A percentile compares a stretch with the other conserved stretches of the same genome.
Evolutionary conservation across 2,797 vertebrate genomes (phyloP).

Genomic region (Hyperoplus lanceolatus): DNA sequence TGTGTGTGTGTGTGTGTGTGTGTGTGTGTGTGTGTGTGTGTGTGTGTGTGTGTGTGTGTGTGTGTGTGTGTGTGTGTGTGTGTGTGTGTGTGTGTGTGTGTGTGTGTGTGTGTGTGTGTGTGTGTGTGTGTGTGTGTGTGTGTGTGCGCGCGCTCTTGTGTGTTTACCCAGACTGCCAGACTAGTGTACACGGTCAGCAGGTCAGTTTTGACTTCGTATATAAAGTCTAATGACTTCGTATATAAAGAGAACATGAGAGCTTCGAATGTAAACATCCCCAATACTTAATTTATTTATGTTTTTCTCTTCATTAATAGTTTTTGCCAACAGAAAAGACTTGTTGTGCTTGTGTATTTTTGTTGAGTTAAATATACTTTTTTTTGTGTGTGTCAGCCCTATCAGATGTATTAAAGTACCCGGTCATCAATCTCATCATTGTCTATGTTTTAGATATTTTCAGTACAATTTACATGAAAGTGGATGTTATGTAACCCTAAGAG

Average conservation of each 20-base stretch:
- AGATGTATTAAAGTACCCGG: neutral
- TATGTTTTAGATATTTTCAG: neutral
- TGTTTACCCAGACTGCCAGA: slow-evolving; percentile 62
- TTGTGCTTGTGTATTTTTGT: slow-evolving; percentile 8
- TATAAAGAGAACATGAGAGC: slow-evolving; percentile 23
- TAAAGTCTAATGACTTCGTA: slow-evolving; percentile 43
- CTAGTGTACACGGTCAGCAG: slow-evolving; percentile 62
- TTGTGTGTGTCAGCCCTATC: neutral
- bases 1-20: slow-evolving; percentile 40
- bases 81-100: slow-evolving; percentile 38
- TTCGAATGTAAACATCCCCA: slow-evolving; percentile 11
- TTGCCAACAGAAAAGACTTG: neutral
- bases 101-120: slow-evolving; percentile 42
- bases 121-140: slow-evolving; percentile 40
- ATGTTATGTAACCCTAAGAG: neutral
- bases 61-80: slow-evolving; percentile 45
- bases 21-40: slow-evolving; percentile 39
- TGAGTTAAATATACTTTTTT: slow-evolving; percentile 1
- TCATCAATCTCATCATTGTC: neutral
- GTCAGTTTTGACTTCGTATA: slow-evolving; percentile 54
- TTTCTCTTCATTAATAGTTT: slow-evolving; percentile 26
- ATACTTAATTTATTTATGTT: slow-evolving; percentile 24
- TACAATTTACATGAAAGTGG: neutral
- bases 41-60: slow-evolving; percentile 46
- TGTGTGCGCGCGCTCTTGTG: slow-evolving; percentile 39